Evolutionary conservation across 2,888 invertebrate genomes (phyloP), one percentile per base, ranked within the genome.

Genomic region (Sclerodermus sp.): DNA sequence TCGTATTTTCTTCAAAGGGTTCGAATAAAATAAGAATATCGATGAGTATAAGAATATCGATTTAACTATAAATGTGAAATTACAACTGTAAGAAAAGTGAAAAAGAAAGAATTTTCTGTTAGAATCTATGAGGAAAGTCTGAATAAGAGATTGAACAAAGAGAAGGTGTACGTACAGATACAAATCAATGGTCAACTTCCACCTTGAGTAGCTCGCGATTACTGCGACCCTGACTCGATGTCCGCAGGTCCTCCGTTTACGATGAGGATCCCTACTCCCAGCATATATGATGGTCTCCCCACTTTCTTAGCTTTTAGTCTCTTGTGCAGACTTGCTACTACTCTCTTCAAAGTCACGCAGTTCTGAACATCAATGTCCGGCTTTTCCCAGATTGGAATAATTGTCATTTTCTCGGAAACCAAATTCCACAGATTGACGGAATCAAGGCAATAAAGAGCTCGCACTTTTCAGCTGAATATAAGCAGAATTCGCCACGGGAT

Each of bases 211-310:
- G 51, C 47, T 38, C 17, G 4, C 56, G 57, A 57, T 58, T 57
- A 58, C 39, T 16, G 16, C 46, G 46, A 31, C 30, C 42, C 50
- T 57, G 53, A 42, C 43, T 42, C n/a, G 23, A 42, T 36, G 14
- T 34, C 42, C 39, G 45, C 34, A 50, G 47, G 51, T 52, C 52
- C 56, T 50, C 43, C 38, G 53, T 57, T 48, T 49, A 56, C 51
- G 45, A 38, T 41, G 31, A 53, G 47, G 47, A 47, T 55, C 58
- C 57, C 51, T 53, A 59, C 58, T 60, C 58, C 53, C 12, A 37
- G 40, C 32, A 49, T 55, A 54, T 59, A 62, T 61, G 46, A 43
- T 34, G 34, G 39, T 47, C 57, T 47, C 57, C 64, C 51, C 44
- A 12, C 44, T 12, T 42, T 42, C 43, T 17, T 39, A 31, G 38